These are phyloP conservation scores for Notospermus geniculatus DNA, from an alignment of 1,140 invertebrate species.

Conservation along the genomic window DNA sequence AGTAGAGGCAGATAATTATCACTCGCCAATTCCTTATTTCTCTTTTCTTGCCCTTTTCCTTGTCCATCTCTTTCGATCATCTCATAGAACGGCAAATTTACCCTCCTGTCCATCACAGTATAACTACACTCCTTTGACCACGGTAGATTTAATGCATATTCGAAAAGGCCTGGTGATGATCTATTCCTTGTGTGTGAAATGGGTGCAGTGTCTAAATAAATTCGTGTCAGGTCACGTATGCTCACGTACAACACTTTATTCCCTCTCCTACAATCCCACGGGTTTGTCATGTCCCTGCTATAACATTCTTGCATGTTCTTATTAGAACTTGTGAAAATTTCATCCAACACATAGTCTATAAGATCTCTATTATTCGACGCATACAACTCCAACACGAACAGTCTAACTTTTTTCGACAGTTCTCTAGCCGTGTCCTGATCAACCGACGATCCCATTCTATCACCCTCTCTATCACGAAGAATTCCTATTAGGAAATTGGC, in stretches of 20 bases:
- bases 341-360: constrained; percentile 8
- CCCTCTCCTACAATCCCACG: constrained; percentile 8
- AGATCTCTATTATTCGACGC: constrained; percentile 4
- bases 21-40: constrained; percentile 5
- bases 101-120: not conserved
- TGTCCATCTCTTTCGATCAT: not conserved
- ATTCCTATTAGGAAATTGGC: constrained; percentile 2
- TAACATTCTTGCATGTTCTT: constrained; percentile 6
- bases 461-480: not conserved
- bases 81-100: constrained; percentile 7
- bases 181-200: not conserved
- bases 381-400: constrained; percentile 6
- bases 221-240: constrained; percentile 7
- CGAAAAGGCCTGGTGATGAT: not conserved
- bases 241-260: constrained; percentile 9
- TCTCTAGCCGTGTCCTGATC: constrained; percentile 3
- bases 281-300: not conserved
- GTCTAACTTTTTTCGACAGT: not conserved
- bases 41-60: not conserved
- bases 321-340: constrained; percentile 9
- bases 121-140: constrained; percentile 8
- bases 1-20: constrained; percentile 9
- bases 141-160: constrained; percentile 7
- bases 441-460: not conserved
- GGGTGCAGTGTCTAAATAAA: constrained; percentile 5